A percentile compares a stretch with the other conserved stretches of the same genome.
Evolutionary conservation across 1,140 invertebrate genomes (phyloP).

Genomic region (Hermatobates lingyangjiaoensis): DNA sequence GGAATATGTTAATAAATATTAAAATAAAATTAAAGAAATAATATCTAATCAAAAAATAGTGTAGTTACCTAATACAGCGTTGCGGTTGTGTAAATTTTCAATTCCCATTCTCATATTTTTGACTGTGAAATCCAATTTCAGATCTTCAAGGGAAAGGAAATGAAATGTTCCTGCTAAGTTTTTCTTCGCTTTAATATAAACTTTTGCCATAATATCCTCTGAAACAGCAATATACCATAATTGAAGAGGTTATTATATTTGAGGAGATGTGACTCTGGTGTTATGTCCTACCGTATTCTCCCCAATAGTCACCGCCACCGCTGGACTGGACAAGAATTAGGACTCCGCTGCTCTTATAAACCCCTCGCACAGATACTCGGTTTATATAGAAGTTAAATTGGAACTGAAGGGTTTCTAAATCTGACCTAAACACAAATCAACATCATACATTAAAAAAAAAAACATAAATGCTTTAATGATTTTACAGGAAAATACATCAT

Average conservation of each 20-base stretch:
- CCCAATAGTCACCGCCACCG: constrained; percentile 68
- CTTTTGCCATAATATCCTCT: constrained; percentile 66
- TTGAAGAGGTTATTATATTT: no score
- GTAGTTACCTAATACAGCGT: constrained; percentile 47
- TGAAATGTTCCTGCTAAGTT: constrained; percentile 34
- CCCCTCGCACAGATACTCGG: constrained; percentile 48
- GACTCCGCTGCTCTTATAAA: constrained; percentile 56
- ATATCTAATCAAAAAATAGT: neutral
- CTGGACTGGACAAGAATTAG: constrained; percentile 57
- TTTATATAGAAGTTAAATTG: constrained; percentile 57
- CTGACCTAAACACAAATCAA: constrained; percentile 41
- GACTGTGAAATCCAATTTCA: constrained; percentile 65
- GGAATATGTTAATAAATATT: neutral
- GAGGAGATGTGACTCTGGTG: no score
- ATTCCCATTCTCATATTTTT: constrained; percentile 63
- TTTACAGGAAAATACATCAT: no score
- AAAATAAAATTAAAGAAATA: neutral
- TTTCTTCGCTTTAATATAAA: constrained; percentile 51
- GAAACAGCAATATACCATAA: constrained; percentile 17
- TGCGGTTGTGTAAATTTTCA: constrained; percentile 57
- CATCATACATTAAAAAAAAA: no score
- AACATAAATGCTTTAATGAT: no score
- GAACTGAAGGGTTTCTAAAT: constrained; percentile 52
- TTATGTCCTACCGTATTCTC: constrained; percentile 47
- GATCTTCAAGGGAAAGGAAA: constrained; percentile 44